These are phyloP conservation scores for Pterobdella sp. DNA, from an alignment of 2,888 invertebrate species.

Conservation along the genomic window DNA sequence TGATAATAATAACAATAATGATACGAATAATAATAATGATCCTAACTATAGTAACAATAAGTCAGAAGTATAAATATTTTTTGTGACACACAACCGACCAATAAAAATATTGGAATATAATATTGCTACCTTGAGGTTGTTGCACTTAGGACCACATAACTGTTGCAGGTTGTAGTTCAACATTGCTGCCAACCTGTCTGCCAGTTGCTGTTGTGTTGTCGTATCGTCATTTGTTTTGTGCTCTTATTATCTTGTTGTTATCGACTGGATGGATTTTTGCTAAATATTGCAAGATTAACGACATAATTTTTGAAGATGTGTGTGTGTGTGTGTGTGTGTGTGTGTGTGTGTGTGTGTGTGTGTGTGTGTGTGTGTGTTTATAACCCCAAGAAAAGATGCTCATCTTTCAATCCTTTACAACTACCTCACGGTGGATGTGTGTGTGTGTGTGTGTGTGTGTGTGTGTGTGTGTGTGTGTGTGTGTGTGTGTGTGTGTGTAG, in stretches of 20 bases:
- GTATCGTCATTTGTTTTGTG: too few relatives aligned
- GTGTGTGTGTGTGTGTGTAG: background rate
- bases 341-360: background rate
- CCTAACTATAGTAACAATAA: too few relatives aligned
- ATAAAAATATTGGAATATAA: too few relatives aligned
- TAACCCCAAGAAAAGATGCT: too few relatives aligned
- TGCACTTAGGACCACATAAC: constrained; percentile 89
- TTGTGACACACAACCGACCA: too few relatives aligned
- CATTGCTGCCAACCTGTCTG: constrained; percentile 91
- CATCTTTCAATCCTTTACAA: too few relatives aligned
- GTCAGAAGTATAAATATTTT: too few relatives aligned
- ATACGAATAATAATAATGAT: background rate
- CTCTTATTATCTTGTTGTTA: too few relatives aligned
- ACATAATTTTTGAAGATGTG: too few relatives aligned
- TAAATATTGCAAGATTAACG: too few relatives aligned
- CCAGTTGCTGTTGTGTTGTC: constrained; percentile 61
- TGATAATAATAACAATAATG: background rate
- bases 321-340: background rate
- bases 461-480: constrained; percentile 5
- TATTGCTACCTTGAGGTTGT: constrained; percentile 65
- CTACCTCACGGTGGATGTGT: background rate
- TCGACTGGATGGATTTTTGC: too few relatives aligned
- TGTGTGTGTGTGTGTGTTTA: constrained; percentile 9
- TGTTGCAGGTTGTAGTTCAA: constrained; percentile 94
- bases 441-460: constrained; percentile 14